Conservation (phyloP, 2,888 invertebrate species). For the Acheta domesticus region DNA sequence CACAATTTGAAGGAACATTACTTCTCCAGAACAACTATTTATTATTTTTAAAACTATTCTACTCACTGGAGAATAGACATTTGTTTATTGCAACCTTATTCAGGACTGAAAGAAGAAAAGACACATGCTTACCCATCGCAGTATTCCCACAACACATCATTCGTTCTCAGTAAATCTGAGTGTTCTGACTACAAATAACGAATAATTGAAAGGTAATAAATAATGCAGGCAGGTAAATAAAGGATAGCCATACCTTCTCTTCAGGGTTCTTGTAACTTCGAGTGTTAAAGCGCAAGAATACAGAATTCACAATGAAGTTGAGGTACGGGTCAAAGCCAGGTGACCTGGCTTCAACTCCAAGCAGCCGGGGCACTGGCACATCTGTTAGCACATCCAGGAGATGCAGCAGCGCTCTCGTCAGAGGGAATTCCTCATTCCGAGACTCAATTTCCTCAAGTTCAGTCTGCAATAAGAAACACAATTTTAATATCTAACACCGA, state of each 20-base stretch:
- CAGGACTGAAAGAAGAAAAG: no score
- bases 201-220: no score
- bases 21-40: no score
- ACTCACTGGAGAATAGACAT: no score
- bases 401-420: constrained; percentile 76
- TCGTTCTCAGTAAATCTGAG: no score
- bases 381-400: constrained; percentile 71
- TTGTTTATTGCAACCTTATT: no score
- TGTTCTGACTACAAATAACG: no score
- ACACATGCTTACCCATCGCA: no score
- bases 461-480: constrained; percentile 54
- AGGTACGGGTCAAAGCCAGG: constrained; percentile 90
- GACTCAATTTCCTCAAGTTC: constrained; percentile 92
- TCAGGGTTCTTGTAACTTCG: constrained; percentile 74
- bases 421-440: constrained; percentile 82
- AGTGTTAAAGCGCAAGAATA: constrained; percentile 74
- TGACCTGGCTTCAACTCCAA: constrained; percentile 76
- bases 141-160: no score
- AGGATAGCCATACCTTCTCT: constrained; percentile 57
- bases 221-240: no score
- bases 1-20: no score
- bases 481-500: not conserved
- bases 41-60: no score
- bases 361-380: constrained; percentile 65
- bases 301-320: constrained; percentile 71